Base-by-base conservation (phyloP, 2,797 vertebrate genomes). In the Hybognathus amarus region DNA sequence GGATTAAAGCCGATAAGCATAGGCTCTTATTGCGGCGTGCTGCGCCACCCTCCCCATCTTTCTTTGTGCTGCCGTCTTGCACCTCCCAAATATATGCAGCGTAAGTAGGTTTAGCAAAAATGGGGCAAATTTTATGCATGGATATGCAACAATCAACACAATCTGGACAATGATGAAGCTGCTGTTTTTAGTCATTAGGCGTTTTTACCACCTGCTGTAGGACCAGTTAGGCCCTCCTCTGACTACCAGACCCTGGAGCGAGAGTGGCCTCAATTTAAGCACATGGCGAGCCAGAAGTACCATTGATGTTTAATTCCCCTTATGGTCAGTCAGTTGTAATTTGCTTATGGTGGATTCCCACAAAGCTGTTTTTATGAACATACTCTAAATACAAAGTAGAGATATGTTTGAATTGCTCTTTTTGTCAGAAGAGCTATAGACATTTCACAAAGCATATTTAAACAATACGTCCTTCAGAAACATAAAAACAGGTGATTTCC, bases 1-100 rank as follows among this genome's bases (percentile, higher is more conserved):
- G 88, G 92, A 93, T 94, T 93, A 92, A 89, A 77, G 83, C 90
- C 90, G 93, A 94, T 94, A 93, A 92, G 89, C 86, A 59, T 85
- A 88, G 87, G 85, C 85, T 68, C 70, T 80, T 86, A 82, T 87
- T 80, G 78, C 71, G 77, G 54, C 77, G 38, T 86, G 84, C 71
- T 75, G 54, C 30, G 22, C 73, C 71, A 77, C 80, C 84, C 86
- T 85, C 84, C 90, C 87, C 87, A 86, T 83, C 73, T 77, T 71
- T 76, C 82, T 87, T 88, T 88, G 83, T 87, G 82, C 73, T 80
- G 76, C 81, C 45, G 45, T 73, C 79, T 77, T 61, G 73, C 78
- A 71, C 69, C 77, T 88, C 54, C 40, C 64, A 54, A 68, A 80
- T n/a, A 85, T 83, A 70, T 80, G 82, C 84, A 83, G 20, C 50